Evolutionary conservation across 2,888 invertebrate species (phyloP).

Genomic region (Dryobota labecula): DNA sequence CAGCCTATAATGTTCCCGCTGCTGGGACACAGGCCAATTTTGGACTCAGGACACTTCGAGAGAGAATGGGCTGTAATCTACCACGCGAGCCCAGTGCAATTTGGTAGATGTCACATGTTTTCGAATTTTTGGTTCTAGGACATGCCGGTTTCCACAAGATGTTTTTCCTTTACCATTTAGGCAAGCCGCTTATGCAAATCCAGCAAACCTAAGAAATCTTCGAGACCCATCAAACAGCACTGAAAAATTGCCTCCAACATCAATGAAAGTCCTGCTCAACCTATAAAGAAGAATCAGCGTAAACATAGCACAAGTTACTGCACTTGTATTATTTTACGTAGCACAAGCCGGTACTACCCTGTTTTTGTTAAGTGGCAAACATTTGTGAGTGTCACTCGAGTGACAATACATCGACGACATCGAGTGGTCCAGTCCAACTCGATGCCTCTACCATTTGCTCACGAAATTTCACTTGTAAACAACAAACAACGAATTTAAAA

Average conservation of each 20-base stretch:
- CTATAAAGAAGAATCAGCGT: conserved; percentile 9
- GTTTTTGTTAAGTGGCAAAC: conserved; percentile 83
- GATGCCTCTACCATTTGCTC: conserved; percentile 72
- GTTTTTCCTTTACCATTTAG: no score
- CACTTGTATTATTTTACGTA: conserved; percentile 54
- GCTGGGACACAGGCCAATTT: no score
- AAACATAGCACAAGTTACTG: conserved; percentile 36
- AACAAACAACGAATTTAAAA: conserved; percentile 36
- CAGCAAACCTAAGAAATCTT: not conserved
- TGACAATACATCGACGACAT: conserved; percentile 81
- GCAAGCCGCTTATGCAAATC: no score
- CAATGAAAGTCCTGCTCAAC: not conserved
- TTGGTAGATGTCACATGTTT: no score
- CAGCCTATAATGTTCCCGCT: no score
- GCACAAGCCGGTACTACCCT: conserved; percentile 60
- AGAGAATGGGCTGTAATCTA: no score
- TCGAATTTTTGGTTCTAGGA: no score
- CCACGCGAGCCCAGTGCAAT: no score
- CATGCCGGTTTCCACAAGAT: no score
- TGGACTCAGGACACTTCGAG: no score
- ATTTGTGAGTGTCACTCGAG: conserved; percentile 84
- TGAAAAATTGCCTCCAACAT: not conserved
- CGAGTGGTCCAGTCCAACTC: conserved; percentile 75
- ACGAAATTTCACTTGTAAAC: conserved; percentile 36
- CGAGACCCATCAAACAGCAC: not conserved